Evolutionary conservation across 2,797 vertebrate genomes (phyloP).

Genomic region (Spinus olivaceus): DNA sequence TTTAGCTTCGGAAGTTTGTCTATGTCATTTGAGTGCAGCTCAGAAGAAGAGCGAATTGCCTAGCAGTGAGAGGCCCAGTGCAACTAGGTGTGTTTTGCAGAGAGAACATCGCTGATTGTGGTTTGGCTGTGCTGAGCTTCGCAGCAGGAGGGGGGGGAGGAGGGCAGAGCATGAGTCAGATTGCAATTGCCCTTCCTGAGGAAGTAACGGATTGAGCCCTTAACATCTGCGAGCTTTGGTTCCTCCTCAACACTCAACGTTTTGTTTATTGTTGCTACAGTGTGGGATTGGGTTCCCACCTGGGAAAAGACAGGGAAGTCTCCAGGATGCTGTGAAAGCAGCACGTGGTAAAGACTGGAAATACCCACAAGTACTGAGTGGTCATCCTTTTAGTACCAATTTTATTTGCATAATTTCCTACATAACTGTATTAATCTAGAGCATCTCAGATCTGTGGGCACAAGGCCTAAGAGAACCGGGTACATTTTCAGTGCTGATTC

Average conservation of each 20-base stretch:
- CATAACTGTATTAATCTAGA: neutral
- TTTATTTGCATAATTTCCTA: neutral
- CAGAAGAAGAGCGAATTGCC: neutral
- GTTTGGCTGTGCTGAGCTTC: neutral
- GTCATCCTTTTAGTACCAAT: neutral
- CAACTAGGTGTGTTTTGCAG: neutral
- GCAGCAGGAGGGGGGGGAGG: neutral
- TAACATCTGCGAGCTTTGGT: neutral
- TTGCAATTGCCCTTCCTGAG: neutral
- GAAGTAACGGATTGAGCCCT: neutral
- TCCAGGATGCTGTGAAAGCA: neutral
- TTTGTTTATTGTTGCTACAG: neutral
- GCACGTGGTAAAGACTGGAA: neutral
- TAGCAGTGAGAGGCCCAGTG: accelerated
- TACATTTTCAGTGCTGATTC: neutral
- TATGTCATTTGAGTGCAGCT: neutral
- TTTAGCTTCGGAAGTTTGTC: neutral
- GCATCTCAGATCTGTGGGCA: neutral
- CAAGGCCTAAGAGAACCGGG: neutral
- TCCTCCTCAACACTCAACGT: neutral
- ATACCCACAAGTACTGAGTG: neutral
- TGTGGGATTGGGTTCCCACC: neutral
- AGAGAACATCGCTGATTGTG: neutral
- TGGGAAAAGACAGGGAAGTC: neutral
- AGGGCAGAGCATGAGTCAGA: neutral